Evolutionary conservation across 2,797 vertebrate species (phyloP).

Genomic region (Fistularia tabacaria): DNA sequence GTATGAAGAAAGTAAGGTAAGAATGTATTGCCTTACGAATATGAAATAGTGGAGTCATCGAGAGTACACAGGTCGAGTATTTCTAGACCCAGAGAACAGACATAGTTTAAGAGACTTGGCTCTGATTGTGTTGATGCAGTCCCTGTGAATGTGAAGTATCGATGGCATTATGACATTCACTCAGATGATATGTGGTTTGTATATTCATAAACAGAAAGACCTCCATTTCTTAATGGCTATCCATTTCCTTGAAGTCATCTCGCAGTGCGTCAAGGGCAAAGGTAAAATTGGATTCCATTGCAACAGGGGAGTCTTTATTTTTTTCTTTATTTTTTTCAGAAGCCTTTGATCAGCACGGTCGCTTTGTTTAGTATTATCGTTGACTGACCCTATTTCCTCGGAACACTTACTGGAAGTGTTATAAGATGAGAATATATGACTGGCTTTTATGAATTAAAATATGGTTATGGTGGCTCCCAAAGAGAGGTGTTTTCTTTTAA

Average conservation of each 20-base stretch:
- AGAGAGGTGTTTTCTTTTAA: neutral
- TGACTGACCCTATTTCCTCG: neutral
- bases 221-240: conserved; percentile 49
- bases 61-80: conserved; percentile 25
- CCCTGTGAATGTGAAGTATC: conserved; percentile 38
- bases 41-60: conserved; percentile 7
- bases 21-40: conserved; percentile 27
- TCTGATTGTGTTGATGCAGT: conserved; percentile 40
- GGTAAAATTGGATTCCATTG: conserved; percentile 40
- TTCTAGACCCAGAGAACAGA: conserved; percentile 33
- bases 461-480: neutral
- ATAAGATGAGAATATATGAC: conserved; percentile 20
- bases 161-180: conserved; percentile 56
- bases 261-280: conserved; percentile 27
- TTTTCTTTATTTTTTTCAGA: conserved; percentile 1
- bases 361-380: neutral
- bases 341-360: conserved; percentile 19
- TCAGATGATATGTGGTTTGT: conserved; percentile 49
- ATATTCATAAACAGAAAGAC: conserved; percentile 42
- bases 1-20: conserved; percentile 9
- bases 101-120: conserved; percentile 21
- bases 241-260: conserved; percentile 31
- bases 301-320: conserved; percentile 16
- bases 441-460: neutral
- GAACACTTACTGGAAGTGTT: conserved; percentile 1